Evolutionary conservation across 2,888 invertebrate species (phyloP), one percentile per base, ranked within the genome.

Genomic region (Pachliopta kotzebuea): DNA sequence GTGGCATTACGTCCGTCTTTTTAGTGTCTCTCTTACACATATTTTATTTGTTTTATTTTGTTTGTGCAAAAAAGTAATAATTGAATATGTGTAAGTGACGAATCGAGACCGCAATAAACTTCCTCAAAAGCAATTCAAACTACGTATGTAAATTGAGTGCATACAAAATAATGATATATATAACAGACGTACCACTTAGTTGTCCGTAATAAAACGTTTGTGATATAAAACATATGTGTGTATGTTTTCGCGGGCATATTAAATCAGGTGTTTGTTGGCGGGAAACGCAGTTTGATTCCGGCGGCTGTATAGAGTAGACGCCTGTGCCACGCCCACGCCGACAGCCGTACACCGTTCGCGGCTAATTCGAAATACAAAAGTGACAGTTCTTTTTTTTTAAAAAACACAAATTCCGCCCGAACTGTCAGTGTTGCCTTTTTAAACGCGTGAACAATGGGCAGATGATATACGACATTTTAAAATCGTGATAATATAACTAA

Each of bases 341-440:
- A n/a, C n/a, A n/a, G n/a, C n/a, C 68, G 68, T 74, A 71, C 72
- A 72, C 77, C 75, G 76, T 84, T 84, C 82, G 81, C 73, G 73
- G 23, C 58, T 31, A 37, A 57, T 65, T 65, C 61, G 57, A 65
- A 65, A 58, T 65, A 65, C 68, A 52, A 68, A 74, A 75, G 76
- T 77, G 79, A 76, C 73, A 72, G 71, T 75, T 76, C 68, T 69
- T 69, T 63, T 68, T 69, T 67, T 53, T n/a, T n/a, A n/a, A n/a
- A n/a, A 68, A 72, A 55, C 68, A 68, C 64, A 65, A 67, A 60
- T 62, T 57, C 50, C 63, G 29, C 53, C 52, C 57, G 60, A 61
- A 54, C 66, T 69, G 70, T 71, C 70, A 75, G 75, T 77, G 74
- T 63, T 70, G 14, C 14, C 37, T 14, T 37, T 37, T 37, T 37